These are phyloP conservation scores for Callinectes sapidus DNA, from an alignment of 2,888 invertebrate species.

Conservation along the genomic window DNA sequence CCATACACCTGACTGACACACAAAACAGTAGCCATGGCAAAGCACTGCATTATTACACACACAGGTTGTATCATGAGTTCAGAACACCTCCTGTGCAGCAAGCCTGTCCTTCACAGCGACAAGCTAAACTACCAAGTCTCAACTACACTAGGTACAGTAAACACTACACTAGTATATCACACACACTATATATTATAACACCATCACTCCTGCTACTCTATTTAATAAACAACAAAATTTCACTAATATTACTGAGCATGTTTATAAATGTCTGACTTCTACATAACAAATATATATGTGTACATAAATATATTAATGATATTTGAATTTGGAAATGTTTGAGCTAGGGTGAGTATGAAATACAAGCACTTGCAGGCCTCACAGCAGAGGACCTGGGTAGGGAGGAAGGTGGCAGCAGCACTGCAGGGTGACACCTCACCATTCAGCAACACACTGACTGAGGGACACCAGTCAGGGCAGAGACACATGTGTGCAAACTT, in stretches of 20 bases:
- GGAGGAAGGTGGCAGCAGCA: not conserved
- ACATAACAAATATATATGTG: not conserved
- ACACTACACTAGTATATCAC: not conserved
- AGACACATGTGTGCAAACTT: too few relatives aligned
- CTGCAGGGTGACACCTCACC: not conserved
- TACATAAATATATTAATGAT: not conserved
- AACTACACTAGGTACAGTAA: not conserved
- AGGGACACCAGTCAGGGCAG: not conserved
- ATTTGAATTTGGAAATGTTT: not conserved
- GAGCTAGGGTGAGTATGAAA: not conserved
- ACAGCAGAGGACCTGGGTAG: not conserved
- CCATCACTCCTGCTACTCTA: not conserved
- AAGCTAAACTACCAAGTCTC: not conserved
- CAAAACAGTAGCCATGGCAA: too few relatives aligned
- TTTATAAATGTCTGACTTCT: not conserved
- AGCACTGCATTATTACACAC: not conserved
- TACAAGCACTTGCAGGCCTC: not conserved
- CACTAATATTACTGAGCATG: conserved; percentile 7
- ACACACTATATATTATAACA: not conserved
- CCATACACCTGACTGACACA: too few relatives aligned
- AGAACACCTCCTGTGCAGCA: not conserved
- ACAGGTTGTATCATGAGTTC: not conserved
- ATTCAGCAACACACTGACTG: not conserved
- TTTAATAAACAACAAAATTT: not conserved
- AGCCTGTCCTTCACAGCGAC: not conserved